Evolutionary conservation across 2,113 vertebrate genomes (phyloP).

Genomic region (Tamias sibiricus): DNA sequence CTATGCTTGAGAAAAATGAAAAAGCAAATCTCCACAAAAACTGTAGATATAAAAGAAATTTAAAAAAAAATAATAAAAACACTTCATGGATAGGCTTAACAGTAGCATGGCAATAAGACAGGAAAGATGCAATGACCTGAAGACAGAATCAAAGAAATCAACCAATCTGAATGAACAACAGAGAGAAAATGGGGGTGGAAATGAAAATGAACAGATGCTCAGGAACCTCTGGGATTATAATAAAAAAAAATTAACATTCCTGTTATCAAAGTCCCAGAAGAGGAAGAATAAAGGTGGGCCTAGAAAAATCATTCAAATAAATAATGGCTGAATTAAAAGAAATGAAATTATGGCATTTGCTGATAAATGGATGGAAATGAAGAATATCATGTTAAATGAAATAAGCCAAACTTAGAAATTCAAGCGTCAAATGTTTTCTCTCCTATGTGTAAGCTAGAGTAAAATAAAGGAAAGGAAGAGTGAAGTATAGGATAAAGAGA

Average conservation of each 20-base stretch:
- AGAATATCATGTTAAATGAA: too few relatives aligned
- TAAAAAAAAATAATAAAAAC: slow-evolving; percentile 1
- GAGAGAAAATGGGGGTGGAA: background rate
- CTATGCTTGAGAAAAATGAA: background rate
- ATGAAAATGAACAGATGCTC: background rate
- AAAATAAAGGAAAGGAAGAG: too few relatives aligned
- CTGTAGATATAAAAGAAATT: background rate
- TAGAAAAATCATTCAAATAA: background rate
- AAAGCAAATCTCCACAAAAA: background rate
- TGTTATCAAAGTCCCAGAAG: background rate
- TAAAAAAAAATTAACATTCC: background rate
- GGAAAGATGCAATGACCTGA: background rate
- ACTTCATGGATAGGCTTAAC: background rate
- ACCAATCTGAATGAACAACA: background rate
- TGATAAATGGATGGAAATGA: too few relatives aligned
- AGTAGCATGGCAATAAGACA: background rate
- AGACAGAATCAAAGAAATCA: background rate
- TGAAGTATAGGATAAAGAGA: too few relatives aligned
- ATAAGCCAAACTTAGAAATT: too few relatives aligned
- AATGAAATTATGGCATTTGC: too few relatives aligned
- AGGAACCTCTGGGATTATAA: background rate
- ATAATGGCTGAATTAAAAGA: background rate
- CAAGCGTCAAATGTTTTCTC: too few relatives aligned
- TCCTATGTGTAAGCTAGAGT: too few relatives aligned
- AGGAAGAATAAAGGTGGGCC: background rate